These are phyloP conservation scores for Xerus inauris DNA, from an alignment of 2,113 vertebrate species.

Conservation along the genomic window DNA sequence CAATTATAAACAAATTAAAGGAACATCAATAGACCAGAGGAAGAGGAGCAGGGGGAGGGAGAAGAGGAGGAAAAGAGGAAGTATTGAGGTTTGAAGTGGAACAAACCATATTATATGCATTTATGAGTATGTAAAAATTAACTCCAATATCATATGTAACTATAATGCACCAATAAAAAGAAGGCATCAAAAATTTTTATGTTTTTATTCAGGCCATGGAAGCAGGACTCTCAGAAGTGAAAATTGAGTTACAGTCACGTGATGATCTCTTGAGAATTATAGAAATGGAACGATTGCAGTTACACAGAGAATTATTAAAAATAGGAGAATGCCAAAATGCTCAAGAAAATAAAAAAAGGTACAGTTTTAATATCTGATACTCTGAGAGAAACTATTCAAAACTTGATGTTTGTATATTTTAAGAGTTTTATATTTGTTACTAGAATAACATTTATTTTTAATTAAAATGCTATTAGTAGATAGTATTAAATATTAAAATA, in stretches of 20 bases:
- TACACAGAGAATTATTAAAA: slow-evolving; percentile 83
- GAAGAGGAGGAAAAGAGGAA: no score
- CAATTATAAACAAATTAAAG: no score
- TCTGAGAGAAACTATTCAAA: slow-evolving; percentile 47
- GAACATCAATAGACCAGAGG: no score
- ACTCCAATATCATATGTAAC: no score
- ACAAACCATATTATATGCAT: no score
- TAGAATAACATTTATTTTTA: neutral
- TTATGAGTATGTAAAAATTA: no score
- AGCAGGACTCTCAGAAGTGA: slow-evolving; percentile 84
- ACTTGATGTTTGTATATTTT: neutral
- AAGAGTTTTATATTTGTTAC: slow-evolving; percentile 29
- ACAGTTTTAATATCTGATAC: slow-evolving; percentile 53
- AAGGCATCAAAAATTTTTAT: neutral
- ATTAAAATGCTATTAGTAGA: neutral
- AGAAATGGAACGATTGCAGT: slow-evolving; percentile 84
- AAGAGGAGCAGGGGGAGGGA: no score
- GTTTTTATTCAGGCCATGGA: slow-evolving; percentile 86
- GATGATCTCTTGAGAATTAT: slow-evolving; percentile 84
- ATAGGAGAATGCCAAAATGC: slow-evolving; percentile 73
- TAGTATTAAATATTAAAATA: slow-evolving; percentile 21
- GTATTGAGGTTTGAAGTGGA: no score
- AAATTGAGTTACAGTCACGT: slow-evolving; percentile 85
- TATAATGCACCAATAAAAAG: no score
- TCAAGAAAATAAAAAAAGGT: slow-evolving; percentile 83